Conservation (phyloP, 2,888 invertebrate species). For the Parapristionchus giblindavisi region DNA sequence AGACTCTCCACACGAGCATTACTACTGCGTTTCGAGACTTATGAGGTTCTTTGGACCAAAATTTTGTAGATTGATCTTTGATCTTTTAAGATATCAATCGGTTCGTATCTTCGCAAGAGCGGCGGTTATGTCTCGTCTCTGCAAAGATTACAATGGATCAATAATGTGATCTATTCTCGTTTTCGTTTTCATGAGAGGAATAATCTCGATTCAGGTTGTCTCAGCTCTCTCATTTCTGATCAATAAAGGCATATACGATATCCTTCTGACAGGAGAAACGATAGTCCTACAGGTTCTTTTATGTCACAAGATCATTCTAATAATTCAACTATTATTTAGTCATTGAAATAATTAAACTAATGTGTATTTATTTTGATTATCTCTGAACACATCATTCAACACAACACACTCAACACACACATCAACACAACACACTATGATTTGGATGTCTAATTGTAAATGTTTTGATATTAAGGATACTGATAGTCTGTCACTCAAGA, state of each 20-base stretch:
- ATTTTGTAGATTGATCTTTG: background rate
- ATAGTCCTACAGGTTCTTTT: constrained; percentile 22
- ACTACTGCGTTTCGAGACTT: constrained; percentile 14
- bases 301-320: no score
- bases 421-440: no score
- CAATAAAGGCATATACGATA: background rate
- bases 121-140: background rate
- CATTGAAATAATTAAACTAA: background rate
- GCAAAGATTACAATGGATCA: constrained; percentile 26
- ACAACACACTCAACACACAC: no score
- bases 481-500: constrained; percentile 2
- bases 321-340: no score
- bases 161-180: background rate
- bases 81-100: background rate
- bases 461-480: background rate
- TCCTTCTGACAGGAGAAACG: constrained; percentile 22
- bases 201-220: constrained; percentile 5
- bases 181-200: background rate
- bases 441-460: background rate
- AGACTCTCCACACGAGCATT: background rate
- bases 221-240: constrained; percentile 32
- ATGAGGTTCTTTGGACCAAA: background rate
- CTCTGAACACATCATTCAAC: background rate
- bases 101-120: constrained; percentile 5
- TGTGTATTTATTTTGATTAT: background rate